Base-by-base conservation (phyloP, 2,113 vertebrate genomes). In the Serilophus lunatus region DNA sequence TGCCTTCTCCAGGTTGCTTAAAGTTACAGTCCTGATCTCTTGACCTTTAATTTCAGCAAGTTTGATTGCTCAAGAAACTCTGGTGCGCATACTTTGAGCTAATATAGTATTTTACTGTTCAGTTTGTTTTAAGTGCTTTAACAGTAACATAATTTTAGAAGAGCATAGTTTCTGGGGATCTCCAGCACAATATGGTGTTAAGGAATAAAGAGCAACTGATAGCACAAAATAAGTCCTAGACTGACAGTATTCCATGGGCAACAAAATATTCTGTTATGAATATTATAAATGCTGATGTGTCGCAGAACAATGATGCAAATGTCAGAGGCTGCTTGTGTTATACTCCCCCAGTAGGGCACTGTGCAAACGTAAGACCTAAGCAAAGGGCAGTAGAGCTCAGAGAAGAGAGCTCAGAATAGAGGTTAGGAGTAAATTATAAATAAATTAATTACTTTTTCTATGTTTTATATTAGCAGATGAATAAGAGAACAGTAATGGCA, bases 21-120 rank as follows among this genome's bases (percentile, higher is more conserved):
- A 98, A 97, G 97, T 97, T 97, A 97, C 95, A 91, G 84, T 77
- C 74, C 49, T 97, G 97, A 97, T 96, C 97, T 97, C 94, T 96
- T 96, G 96, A 98, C 98, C 97, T 97, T 97, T 95, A 97, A 98
- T 98, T 98, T 97, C 97, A 96, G 95, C 85, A 94, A 92, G 95
- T 97, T 95, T 97, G 97, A 97, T 97, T 97, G 96, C 95, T 96
- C 79, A 40, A 88, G 95, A 85, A 98, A 92, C 96, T 97, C 97
- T 82, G 94, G 82, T 86, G 96, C 93, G 96, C 93, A 88, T 96
- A 94, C 95, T 97, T 96, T 94, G 92, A 96, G 86, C 29, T 94
- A 51, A 82, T 80, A 56, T 80, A 79, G 71, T 66, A 85, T 96
- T 97, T 96, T 96, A 88, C 81, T 92, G 87, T 96, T 97, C 95